phyloP scores from a whole-genome alignment of 2,888 invertebrate species.

The Tortricodes alternella region DNA sequence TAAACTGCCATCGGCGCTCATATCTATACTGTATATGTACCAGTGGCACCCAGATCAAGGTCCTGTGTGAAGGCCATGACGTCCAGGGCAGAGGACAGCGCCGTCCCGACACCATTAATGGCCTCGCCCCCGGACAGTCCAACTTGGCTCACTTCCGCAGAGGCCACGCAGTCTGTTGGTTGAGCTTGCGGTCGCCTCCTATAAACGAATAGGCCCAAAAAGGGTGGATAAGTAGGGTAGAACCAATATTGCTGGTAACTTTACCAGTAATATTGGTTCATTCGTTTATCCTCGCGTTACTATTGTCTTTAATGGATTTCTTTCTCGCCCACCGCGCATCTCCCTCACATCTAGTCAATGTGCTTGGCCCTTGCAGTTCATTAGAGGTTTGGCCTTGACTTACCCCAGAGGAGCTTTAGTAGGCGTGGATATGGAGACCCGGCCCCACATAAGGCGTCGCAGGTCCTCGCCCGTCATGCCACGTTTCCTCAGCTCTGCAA shows the following conservation, averaged over 20 bases:
- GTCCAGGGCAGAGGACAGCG: slow-evolving; percentile 89
- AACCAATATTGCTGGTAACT: too few relatives aligned
- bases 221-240: too few relatives aligned
- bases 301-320: too few relatives aligned
- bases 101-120: slow-evolving; percentile 76
- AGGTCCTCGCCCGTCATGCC: slow-evolving; percentile 94
- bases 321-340: too few relatives aligned
- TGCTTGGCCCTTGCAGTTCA: too few relatives aligned
- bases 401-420: slow-evolving; percentile 83
- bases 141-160: slow-evolving; percentile 51
- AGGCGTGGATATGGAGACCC: slow-evolving; percentile 93
- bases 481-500: slow-evolving; percentile 90
- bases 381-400: slow-evolving; percentile 39
- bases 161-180: slow-evolving; percentile 66
- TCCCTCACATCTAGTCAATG: too few relatives aligned
- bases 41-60: slow-evolving; percentile 74
- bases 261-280: too few relatives aligned
- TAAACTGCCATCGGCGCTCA: too few relatives aligned
- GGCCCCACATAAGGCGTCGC: slow-evolving; percentile 94
- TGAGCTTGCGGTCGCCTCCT: slow-evolving; percentile 53
- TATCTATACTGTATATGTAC: slow-evolving; percentile 36
- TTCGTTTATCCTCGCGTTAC: too few relatives aligned
- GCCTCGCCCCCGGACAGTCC: slow-evolving; percentile 54
- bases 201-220: too few relatives aligned
- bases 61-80: slow-evolving; percentile 93